Conservation (phyloP, 2,888 invertebrate genomes). For the Osmoderma eremita region DNA sequence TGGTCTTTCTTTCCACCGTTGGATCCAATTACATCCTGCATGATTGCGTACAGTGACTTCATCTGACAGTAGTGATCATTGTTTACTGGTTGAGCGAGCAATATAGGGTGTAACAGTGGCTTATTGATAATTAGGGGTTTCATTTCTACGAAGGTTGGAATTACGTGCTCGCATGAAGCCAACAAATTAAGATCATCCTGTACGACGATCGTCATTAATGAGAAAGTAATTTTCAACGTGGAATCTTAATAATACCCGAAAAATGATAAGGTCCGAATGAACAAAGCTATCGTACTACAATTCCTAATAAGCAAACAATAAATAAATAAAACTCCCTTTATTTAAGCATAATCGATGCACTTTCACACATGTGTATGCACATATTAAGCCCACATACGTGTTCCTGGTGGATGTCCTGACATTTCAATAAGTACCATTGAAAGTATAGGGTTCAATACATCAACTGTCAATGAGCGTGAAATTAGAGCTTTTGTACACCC, state of each 20-base stretch:
- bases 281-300: too few species aligned
- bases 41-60: conserved; percentile 56
- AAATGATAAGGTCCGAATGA: too few species aligned
- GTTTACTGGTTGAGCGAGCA: conserved; percentile 54
- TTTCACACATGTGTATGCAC: too few species aligned
- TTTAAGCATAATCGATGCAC: too few species aligned
- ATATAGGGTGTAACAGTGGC: conserved; percentile 35
- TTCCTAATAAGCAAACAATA: too few species aligned
- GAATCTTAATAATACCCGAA: too few species aligned
- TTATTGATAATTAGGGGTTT: conserved; percentile 36
- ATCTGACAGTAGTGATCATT: conserved; percentile 57
- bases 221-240: too few species aligned
- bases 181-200: conserved; percentile 10
- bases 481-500: conserved; percentile 41
- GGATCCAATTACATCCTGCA: conserved; percentile 57
- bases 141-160: conserved; percentile 17
- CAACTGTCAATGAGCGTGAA: conserved; percentile 40
- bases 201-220: neutral
- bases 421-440: conserved; percentile 34
- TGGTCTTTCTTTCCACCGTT: conserved; percentile 51
- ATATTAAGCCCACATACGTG: too few species aligned
- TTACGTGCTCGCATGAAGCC: conserved; percentile 25
- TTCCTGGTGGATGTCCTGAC: conserved; percentile 12
- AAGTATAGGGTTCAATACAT: conserved; percentile 26
- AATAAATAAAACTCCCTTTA: too few species aligned